Evolutionary conservation across 2,113 vertebrate genomes (phyloP), one percentile per base, ranked within the genome.

Genomic region (Galbula dea): DNA sequence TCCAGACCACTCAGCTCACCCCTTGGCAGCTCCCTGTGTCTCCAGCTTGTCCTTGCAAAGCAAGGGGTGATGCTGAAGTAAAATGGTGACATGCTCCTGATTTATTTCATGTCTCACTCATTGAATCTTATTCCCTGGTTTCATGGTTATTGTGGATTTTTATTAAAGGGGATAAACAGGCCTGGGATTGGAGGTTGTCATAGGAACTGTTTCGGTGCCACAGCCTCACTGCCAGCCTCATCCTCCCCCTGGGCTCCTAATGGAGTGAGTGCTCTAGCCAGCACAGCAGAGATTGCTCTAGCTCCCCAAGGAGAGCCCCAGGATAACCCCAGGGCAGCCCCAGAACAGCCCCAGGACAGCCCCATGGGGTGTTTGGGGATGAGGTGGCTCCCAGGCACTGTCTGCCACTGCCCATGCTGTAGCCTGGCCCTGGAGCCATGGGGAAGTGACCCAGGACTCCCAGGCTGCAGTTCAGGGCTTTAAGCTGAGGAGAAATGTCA

Each of bases 111-210:
- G 0, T 67, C 55, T 78, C 14, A 23, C 72, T 80, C 67, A 52
- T 63, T 93, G 82, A 73, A 46, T 46, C 48, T 71, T 34, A 52
- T 68, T 91, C 63, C 83, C 75, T 1, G 1, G 19, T 62, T 90
- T 67, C 73, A 58, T 4, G 1, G 79, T 75, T 94, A 19, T 73
- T 80, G 91, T 76, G 85, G 80, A 49, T 84, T 94, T 96, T 80
- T 83, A 93, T 88, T 86, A 85, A 89, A 83, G 86, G 75, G 75
- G 89, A 86, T 92, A 92, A 94, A 62, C 82, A 81, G 91, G 94
- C 68, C 92, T 88, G 94, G 89, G 96, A 80, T 91, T 86, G 88
- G 86, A 88, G 88, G 97, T 96, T 97, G 97, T 96, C 96, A 97
- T 97, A 95, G 97, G 91, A 97, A 97, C 96, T 26, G 89, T 41